Evolutionary conservation across 2,888 invertebrate genomes (phyloP), one percentile per base, ranked within the genome.

Genomic region (Psylliodes chrysocephalus): DNA sequence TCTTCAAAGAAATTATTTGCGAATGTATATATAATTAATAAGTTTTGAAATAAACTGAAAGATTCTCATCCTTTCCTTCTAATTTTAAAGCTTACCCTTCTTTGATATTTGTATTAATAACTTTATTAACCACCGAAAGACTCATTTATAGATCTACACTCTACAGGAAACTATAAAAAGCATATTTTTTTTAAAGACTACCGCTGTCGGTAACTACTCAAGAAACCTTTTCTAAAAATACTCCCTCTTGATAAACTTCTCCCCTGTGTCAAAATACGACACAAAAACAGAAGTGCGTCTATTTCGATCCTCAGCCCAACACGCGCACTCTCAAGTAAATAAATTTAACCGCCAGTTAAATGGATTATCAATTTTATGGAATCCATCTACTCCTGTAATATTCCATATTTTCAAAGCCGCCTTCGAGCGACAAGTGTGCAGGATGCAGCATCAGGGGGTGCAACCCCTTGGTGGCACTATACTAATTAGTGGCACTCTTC

Each of bases 401-500:
- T 54, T 54, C n/a, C 46, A 52, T 47, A 54, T 61, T 54, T 47
- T 17, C 22, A 42, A 28, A 44, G 53, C 53, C 33, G 17, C 44
- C 53, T 51, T 22, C 42, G 25, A 55, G 60, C 55, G 60, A 56
- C 64, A 64, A 64, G 64, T 64, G 60, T 60, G 55, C 60, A 60
- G 64, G 46, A 56, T 60, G 52, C 60, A 54, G 15, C 25, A 30
- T 38, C 42, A 47, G 64, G 66, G n/a, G 64, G 54, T 56, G 47
- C 61, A 47, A 60, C 65, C 65, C 67, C 55, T 52, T 38, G 47
- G 42, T 51, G 60, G 60, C 61, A 60, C 60, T 62, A 66, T 51
- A 61, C 63, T 69, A 69, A 69, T 69, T 69, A 69, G 54, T 30
- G 57, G 46, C 61, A 57, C 56, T 64, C 63, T 67, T 64, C 59